Evolutionary conservation across 2,113 vertebrate species (phyloP), one percentile per base, ranked within the genome.

Genomic region (Actenoides hombroni): DNA sequence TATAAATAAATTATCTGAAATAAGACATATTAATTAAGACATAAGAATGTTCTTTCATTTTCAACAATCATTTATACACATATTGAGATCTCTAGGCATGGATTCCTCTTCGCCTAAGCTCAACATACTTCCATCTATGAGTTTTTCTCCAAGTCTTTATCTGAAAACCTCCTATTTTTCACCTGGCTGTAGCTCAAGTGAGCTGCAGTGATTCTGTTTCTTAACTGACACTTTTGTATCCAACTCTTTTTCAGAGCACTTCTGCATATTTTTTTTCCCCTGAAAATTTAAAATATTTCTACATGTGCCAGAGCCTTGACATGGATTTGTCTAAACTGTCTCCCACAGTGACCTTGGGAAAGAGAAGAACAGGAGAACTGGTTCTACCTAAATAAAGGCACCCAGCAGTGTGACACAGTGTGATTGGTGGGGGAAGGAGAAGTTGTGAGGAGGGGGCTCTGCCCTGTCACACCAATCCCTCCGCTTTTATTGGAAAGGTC

Each of bases 261-360:
- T 51, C n/a, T 28, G 8, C 13, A 3, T 15, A 8, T 37, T 61
- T 63, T 28, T 39, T 13, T 44, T 16, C 63, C 28, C 42, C 53
- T 35, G 29, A 76, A 56, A 35, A 42, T 7, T 6, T 76, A 2
- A 56, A 80, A 31, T 42, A 61, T 69, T 80, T 86, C 54, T 65
- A 2, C 1, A 3, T 14, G 10, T 40, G 23, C 13, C 1, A 5
- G 63, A 83, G 26, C 35, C 13, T 74, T 42, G 35, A 11, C 0
- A 0, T 9, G 5, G 16, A 14, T 51, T 88, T 37, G 0, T 51
- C 71, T 29, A 80, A 80, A 77, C 4, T 9, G 4, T 16, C 17
- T 61, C 4, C 17, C 33, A 3, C 0, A 0, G 9, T 20, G 39
- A 10, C 3, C 25, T 53, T 19, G 20, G 26, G 44, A 35, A 74